Conservation (phyloP, 2,113 vertebrate genomes). For the Gorsachius goisagi region DNA sequence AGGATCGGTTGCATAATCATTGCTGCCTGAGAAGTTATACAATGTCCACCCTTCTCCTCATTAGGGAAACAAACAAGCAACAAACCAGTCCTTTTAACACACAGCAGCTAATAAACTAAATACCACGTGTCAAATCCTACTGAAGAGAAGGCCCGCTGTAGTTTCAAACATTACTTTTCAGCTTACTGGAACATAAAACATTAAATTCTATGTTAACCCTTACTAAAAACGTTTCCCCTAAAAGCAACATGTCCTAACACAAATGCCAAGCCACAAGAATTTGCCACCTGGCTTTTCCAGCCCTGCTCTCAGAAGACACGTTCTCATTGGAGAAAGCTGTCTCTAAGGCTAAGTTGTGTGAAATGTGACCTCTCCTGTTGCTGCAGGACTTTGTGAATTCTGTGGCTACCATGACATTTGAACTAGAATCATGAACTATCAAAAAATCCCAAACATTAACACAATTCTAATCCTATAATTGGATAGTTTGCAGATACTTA, state of each 20-base stretch:
- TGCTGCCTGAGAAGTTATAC: constrained; percentile 41
- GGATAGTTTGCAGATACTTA: not conserved
- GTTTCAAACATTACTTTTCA: not conserved
- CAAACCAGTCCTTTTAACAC: not conserved
- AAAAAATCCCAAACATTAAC: not conserved
- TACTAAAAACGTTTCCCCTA: not conserved
- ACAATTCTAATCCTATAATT: not conserved
- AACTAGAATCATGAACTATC: not conserved
- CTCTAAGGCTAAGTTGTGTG: not conserved
- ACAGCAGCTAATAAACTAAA: not conserved
- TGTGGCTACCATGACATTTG: not conserved
- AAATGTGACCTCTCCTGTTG: not conserved
- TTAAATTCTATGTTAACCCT: not conserved
- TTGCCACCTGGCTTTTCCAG: not conserved
- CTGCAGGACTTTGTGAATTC: not conserved
- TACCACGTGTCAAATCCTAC: not conserved
- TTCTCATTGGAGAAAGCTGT: not conserved
- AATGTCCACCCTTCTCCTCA: not conserved
- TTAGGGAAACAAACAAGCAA: constrained; percentile 24
- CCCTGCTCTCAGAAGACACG: not conserved
- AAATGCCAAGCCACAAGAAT: constrained; percentile 5
- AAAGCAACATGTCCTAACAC: not conserved
- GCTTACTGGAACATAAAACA: not conserved
- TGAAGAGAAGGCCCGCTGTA: not conserved
- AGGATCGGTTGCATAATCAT: constrained; percentile 35